Evolutionary conservation across 2,113 vertebrate species (phyloP).

Genomic region (Aegypius monachus): DNA sequence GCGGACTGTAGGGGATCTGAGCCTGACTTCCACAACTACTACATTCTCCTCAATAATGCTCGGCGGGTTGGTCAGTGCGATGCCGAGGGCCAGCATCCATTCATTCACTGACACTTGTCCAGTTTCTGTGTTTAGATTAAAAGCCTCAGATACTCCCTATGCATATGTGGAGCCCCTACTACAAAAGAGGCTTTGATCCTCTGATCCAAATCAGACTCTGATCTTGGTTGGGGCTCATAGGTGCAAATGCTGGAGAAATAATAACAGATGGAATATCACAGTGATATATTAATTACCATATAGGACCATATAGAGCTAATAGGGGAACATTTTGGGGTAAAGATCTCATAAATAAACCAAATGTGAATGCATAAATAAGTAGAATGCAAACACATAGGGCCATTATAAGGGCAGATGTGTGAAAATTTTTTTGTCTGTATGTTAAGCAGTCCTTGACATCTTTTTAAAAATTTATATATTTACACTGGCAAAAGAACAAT

Average conservation of each 20-base stretch:
- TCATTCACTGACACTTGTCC: not conserved
- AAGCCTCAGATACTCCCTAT: not conserved
- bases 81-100: not conserved
- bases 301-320: constrained; percentile 20
- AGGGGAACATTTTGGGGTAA: constrained; percentile 16
- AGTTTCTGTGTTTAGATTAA: not conserved
- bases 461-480: constrained; percentile 48
- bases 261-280: constrained; percentile 52
- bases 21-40: not conserved
- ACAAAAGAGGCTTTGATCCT: constrained; percentile 50
- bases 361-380: constrained; percentile 59
- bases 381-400: constrained; percentile 41
- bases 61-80: accelerated
- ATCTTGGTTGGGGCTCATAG: not conserved
- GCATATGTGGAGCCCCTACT: not conserved
- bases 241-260: constrained; percentile 30
- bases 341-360: constrained; percentile 59
- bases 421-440: constrained; percentile 38
- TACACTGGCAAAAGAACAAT: constrained; percentile 57
- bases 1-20: not conserved
- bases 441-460: constrained; percentile 49
- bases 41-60: not conserved
- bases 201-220: not conserved
- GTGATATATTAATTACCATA: constrained; percentile 30
- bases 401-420: constrained; percentile 41